A percentile compares a stretch with the other conserved stretches of the same genome.
phyloP scores from a whole-genome alignment of 2,888 invertebrate species.

The Rugalucina vietnamica region DNA sequence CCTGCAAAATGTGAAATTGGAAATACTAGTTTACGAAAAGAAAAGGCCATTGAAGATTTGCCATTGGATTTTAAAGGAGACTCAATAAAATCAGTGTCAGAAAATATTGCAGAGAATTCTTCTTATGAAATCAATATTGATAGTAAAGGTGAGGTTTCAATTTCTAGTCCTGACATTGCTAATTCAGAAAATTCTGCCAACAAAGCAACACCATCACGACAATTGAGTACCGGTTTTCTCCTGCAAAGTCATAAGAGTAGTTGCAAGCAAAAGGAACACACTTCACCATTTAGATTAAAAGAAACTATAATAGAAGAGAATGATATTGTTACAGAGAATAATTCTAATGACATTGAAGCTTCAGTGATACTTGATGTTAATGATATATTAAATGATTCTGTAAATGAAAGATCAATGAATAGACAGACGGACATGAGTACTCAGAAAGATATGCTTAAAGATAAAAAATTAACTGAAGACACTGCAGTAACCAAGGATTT shows the following conservation, averaged over 20 bases:
- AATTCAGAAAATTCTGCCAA: too few relatives aligned
- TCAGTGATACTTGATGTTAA: not conserved
- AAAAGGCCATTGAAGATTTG: too few relatives aligned
- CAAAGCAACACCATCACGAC: constrained; percentile 43
- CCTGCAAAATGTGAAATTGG: too few relatives aligned
- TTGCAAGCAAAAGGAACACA: not conserved
- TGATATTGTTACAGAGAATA: not conserved
- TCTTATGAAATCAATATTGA: not conserved
- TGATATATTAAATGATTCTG: not conserved
- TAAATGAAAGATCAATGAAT: not conserved
- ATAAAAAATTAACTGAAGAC: not conserved
- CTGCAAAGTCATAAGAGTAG: not conserved
- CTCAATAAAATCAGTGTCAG: not conserved
- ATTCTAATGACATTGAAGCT: not conserved
- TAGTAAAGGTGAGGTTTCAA: not conserved
- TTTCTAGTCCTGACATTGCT: not conserved
- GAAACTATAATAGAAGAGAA: not conserved
- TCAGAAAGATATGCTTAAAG: not conserved
- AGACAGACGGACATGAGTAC: not conserved
- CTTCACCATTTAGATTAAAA: not conserved
- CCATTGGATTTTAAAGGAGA: too few relatives aligned
- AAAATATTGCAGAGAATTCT: not conserved
- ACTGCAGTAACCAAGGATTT: not conserved
- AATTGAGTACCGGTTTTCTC: constrained; percentile 63
- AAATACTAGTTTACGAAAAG: too few relatives aligned